Percentiles rank a stretch among this genome's conserved stretches.
Conservation (phyloP, 2,797 vertebrate genomes). For the Buceros bicornis region DNA sequence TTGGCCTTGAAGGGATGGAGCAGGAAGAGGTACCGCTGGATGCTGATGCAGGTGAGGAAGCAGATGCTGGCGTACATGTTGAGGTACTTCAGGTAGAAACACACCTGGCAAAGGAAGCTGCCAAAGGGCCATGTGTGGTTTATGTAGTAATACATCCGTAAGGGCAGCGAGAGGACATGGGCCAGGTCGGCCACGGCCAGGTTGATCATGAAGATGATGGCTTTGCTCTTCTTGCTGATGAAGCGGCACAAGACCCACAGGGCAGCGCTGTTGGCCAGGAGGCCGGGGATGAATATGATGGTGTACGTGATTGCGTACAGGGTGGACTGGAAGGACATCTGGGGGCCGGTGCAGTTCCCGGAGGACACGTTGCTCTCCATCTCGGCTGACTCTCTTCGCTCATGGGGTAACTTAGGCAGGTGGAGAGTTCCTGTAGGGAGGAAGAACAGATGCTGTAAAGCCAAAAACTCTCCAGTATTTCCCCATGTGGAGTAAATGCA, state of each 20-base stretch:
- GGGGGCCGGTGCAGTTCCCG: conserved; percentile 44
- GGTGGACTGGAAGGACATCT: conserved; percentile 70
- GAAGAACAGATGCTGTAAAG: not conserved
- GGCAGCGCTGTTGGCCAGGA: conserved; percentile 87
- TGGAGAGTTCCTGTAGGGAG: conserved; percentile 22
- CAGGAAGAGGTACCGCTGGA: conserved; percentile 89
- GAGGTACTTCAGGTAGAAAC: conserved; percentile 93
- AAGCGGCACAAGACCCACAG: conserved; percentile 88
- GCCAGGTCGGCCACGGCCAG: conserved; percentile 87
- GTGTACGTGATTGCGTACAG: conserved; percentile 87
- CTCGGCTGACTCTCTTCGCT: not conserved
- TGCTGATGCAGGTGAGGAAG: conserved; percentile 91
- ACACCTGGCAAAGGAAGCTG: conserved; percentile 84
- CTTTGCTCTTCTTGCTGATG: conserved; percentile 88
- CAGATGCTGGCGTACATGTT: conserved; percentile 93
- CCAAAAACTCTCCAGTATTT: not conserved
- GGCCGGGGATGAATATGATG: conserved; percentile 88
- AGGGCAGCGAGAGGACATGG: conserved; percentile 86
- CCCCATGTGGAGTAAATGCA: accelerated
- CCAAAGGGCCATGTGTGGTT: conserved; percentile 87
- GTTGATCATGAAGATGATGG: conserved; percentile 93
- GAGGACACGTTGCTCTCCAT: conserved; percentile 15
- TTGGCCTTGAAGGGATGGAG: conserved; percentile 86
- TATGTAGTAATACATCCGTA: conserved; percentile 89
- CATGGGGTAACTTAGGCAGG: not conserved